Percentiles rank a stretch among this genome's conserved stretches.
These are phyloP conservation scores for Thera britannica DNA, from an alignment of 2,888 invertebrate species.

Conservation along the genomic window DNA sequence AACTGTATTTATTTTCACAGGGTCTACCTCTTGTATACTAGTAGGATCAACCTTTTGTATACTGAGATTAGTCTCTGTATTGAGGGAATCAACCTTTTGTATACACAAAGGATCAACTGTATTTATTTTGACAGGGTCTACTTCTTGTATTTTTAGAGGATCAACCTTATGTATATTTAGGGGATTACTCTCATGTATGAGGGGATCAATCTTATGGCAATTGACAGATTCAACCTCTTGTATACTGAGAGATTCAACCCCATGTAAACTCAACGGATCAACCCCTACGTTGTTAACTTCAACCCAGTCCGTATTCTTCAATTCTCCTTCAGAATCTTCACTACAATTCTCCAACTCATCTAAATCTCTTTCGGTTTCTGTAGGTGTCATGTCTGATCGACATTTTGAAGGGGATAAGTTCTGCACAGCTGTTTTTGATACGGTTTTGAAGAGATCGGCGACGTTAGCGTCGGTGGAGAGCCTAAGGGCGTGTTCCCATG, in stretches of 20 bases:
- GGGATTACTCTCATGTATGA: neutral
- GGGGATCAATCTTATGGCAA: neutral
- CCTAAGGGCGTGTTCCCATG: slow-evolving; percentile 71
- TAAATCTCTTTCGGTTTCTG: slow-evolving; percentile 60
- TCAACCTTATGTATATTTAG: neutral
- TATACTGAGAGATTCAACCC: neutral
- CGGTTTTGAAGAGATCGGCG: slow-evolving; percentile 71
- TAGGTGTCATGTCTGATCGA: slow-evolving; percentile 53
- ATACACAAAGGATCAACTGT: slow-evolving; percentile 8
- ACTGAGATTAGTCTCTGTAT: neutral
- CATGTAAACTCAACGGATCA: neutral
- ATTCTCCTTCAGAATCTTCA: slow-evolving; percentile 2
- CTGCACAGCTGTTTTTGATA: slow-evolving; percentile 71
- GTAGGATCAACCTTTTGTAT: neutral
- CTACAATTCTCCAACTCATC: slow-evolving; percentile 51
- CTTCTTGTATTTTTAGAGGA: neutral
- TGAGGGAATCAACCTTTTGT: neutral
- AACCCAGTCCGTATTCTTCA: slow-evolving; percentile 18
- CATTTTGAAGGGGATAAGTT: slow-evolving; percentile 69
- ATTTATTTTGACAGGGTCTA: neutral
- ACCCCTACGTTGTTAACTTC: slow-evolving; percentile 7
- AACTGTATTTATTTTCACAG: neutral
- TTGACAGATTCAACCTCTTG: neutral
- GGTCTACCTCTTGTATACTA: neutral
- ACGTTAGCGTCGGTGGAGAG: slow-evolving; percentile 60